phyloP scores from a whole-genome alignment of 2,888 invertebrate species.

The Metacarcinus magister region DNA sequence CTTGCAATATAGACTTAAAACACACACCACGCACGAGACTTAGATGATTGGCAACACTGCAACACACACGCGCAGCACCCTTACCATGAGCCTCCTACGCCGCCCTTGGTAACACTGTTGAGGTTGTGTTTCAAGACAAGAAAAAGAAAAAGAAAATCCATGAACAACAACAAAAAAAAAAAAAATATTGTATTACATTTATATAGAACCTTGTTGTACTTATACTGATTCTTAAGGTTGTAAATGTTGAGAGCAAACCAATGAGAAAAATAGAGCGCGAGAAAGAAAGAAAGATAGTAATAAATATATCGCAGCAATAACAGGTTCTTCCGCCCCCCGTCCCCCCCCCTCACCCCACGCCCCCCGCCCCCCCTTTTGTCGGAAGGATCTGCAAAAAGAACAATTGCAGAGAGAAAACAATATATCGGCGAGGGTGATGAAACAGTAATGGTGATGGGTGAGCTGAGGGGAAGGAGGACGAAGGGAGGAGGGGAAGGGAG shows the following conservation, averaged over 20 bases:
- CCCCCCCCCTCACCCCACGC: background rate
- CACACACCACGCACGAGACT: too few species aligned
- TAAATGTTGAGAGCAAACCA: background rate
- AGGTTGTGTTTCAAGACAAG: too few species aligned
- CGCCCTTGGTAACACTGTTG: too few species aligned
- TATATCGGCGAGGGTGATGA: background rate
- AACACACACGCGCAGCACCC: too few species aligned
- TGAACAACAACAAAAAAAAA: too few species aligned
- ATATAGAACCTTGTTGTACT: too few species aligned
- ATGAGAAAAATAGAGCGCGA: background rate
- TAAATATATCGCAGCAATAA: background rate
- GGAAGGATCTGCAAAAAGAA: background rate
- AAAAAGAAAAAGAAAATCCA: too few species aligned
- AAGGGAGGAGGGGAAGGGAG: background rate
- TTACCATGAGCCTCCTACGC: too few species aligned
- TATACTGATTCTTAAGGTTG: too few species aligned
- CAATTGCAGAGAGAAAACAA: background rate
- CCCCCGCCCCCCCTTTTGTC: background rate
- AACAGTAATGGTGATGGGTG: constrained; percentile 26
- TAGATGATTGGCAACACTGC: too few species aligned
- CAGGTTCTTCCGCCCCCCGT: background rate
- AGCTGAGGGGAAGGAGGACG: background rate
- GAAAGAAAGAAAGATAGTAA: background rate
- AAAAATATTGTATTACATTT: too few species aligned
- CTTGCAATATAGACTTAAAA: too few species aligned